A percentile compares a stretch with the other conserved stretches of the same genome.
These are phyloP conservation scores for Dufourea novaeangliae DNA, from an alignment of 1,140 invertebrate genomes.

Conservation along the genomic window DNA sequence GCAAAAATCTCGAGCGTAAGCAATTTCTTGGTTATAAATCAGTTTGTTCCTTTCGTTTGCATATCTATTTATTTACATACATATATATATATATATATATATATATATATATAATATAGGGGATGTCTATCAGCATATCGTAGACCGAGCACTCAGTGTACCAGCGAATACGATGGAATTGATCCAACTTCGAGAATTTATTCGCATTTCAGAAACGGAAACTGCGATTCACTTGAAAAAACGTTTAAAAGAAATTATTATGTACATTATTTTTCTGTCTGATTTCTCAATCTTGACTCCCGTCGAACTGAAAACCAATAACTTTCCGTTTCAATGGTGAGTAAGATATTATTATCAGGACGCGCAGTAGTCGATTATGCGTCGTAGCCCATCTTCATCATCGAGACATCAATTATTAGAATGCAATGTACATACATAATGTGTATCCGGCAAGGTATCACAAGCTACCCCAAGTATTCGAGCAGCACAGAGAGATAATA, in stretches of 20 bases:
- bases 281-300: slow-evolving; percentile 90
- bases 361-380: too few species aligned
- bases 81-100: slow-evolving; percentile 69
- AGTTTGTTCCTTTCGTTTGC: too few species aligned
- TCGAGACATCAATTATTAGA: background rate
- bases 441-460: slow-evolving; percentile 81
- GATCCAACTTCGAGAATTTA: slow-evolving; percentile 91
- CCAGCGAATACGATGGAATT: slow-evolving; percentile 92
- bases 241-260: slow-evolving; percentile 85
- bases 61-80: background rate
- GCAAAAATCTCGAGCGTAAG: slow-evolving; percentile 88
- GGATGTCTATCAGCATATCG: slow-evolving; percentile 92
- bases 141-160: slow-evolving; percentile 88
- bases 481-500: slow-evolving; percentile 90
- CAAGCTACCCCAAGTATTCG: slow-evolving; percentile 89
- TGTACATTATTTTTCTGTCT: slow-evolving; percentile 88
- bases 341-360: too few species aligned
- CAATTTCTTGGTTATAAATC: background rate
- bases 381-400: background rate
- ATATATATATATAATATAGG: slow-evolving; percentile 84
- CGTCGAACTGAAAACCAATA: slow-evolving; percentile 93
- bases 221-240: slow-evolving; percentile 89
- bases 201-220: slow-evolving; percentile 88
- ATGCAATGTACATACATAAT: too few species aligned
- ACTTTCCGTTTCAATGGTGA: slow-evolving; percentile 91